Base-by-base conservation (phyloP, 2,888 invertebrate species). In the Portevinia maculata region DNA sequence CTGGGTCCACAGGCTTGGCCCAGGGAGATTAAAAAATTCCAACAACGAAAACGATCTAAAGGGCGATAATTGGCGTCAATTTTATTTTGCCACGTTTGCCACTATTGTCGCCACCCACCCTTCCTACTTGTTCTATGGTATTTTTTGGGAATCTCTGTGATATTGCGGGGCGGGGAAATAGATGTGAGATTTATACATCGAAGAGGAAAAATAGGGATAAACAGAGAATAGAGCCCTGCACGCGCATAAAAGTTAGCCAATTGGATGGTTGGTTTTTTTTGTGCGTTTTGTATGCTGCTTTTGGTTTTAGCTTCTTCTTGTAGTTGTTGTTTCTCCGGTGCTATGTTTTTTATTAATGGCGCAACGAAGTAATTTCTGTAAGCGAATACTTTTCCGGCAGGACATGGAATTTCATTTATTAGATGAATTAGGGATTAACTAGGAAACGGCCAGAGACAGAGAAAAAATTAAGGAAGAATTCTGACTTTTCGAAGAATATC, bases 21-120 rank as follows among this genome's bases (percentile, higher is more conserved):
- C 37, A 30, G 44, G 78, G 74, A 84, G 84, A 84, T 84, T 84
- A 79, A 84, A 84, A 84, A 84, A 79, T 84, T 79, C 84, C 79
- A 74, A 24, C 79, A 74, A 70, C 73, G 59, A 84, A 78, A 79
- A 24, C 79, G 79, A 84, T 79, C 73, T 62, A 17, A 9, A 84
- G 48, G 79, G 85, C 87, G 86, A 86, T 87, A 87, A 87, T 87
- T 87, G 87, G 87, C 86, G 85, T 87, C 86, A 86, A 86, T 87
- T 86, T 86, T 85, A 84, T 86, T 83, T 69, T 76, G 75, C 75
- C 79, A 79, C 79, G 79, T 73, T 74, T 74, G 69, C 73, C 73
- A 78, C 65, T 75, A 75, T 64, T 76, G 76, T 76, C 55, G 57
- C 65, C 65, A 32, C 34, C 46, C 32, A n/a, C 39, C 39, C 37